These are phyloP conservation scores for Rhinichthys klamathensis DNA, from an alignment of 2,113 vertebrate genomes.

Conservation along the genomic window DNA sequence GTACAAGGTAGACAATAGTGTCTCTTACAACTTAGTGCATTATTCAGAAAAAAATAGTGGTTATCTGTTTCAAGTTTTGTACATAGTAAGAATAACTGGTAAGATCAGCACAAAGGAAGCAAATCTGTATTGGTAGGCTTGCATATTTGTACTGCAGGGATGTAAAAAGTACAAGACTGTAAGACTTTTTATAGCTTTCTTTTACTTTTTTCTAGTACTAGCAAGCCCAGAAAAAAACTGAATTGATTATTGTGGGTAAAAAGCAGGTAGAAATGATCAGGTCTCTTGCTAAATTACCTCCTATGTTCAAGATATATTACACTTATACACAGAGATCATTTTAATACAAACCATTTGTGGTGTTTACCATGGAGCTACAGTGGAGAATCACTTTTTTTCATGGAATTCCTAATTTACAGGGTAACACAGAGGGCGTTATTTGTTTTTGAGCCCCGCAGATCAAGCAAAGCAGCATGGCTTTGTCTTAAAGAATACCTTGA, in stretches of 20 bases:
- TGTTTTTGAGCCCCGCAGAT: conserved; percentile 2
- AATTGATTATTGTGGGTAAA: too few species aligned
- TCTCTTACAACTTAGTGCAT: not conserved
- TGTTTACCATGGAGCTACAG: conserved; percentile 14
- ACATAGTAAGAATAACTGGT: conserved; percentile 8
- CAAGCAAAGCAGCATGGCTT: conserved; percentile 5
- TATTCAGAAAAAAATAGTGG: not conserved
- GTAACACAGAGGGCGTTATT: not conserved
- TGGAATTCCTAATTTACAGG: not conserved
- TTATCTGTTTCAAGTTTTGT: not conserved
- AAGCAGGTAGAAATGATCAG: too few species aligned
- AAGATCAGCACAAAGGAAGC: not conserved
- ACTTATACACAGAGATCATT: not conserved
- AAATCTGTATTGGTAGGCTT: not conserved
- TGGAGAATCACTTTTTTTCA: not conserved
- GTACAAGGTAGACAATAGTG: not conserved
- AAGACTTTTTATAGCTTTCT: not conserved
- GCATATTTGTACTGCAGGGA: not conserved
- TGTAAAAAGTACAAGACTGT: not conserved
- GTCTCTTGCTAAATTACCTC: too few species aligned
- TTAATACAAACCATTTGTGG: not conserved
- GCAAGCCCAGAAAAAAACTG: too few species aligned
- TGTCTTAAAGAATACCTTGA: conserved; percentile 20
- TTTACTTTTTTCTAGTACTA: too few species aligned
- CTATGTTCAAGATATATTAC: not conserved